Percentiles rank a stretch among this genome's conserved stretches.
Evolutionary conservation across 1,140 invertebrate species (phyloP).

Genomic region (Hypothenemus hampei): DNA sequence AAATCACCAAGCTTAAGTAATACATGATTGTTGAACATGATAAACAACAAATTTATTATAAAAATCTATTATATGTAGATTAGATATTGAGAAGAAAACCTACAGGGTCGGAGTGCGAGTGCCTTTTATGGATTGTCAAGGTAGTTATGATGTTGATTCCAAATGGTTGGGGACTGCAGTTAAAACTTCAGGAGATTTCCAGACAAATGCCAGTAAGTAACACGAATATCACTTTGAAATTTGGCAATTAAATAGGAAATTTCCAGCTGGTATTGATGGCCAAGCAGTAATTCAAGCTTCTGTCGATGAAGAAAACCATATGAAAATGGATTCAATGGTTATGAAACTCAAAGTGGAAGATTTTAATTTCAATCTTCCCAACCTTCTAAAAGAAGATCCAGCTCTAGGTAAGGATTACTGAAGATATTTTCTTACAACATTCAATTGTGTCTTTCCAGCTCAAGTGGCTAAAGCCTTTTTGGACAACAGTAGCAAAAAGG

Average conservation of each 20-base stretch:
- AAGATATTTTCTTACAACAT: not conserved
- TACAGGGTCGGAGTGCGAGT: slow-evolving; percentile 25
- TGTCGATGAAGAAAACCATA: slow-evolving; percentile 48
- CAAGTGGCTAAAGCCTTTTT: slow-evolving; percentile 28
- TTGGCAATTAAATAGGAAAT: not conserved
- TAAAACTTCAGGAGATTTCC: slow-evolving; percentile 32
- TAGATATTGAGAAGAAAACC: slow-evolving; percentile 22
- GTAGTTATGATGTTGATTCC: slow-evolving; percentile 52
- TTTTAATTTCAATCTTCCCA: slow-evolving; percentile 56
- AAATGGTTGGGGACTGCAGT: slow-evolving; percentile 46
- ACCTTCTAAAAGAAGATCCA: slow-evolving; percentile 60
- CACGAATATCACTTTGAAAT: not conserved
- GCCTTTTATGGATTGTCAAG: slow-evolving; percentile 25
- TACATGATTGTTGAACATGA: not conserved
- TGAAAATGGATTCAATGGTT: slow-evolving; percentile 58
- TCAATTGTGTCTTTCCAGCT: slow-evolving; percentile 23
- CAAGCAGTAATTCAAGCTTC: slow-evolving; percentile 49
- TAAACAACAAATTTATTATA: not conserved
- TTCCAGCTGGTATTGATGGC: slow-evolving; percentile 55
- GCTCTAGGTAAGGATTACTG: slow-evolving; percentile 48
- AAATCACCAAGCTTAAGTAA: slow-evolving; percentile 27
- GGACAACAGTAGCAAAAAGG: slow-evolving; percentile 26
- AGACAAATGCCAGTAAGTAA: slow-evolving; percentile 36
- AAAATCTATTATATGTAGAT: slow-evolving; percentile 8
- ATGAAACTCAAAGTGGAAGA: slow-evolving; percentile 53